Evolutionary conservation across 2,888 invertebrate genomes (phyloP).

Genomic region (Sthenelais limicola): DNA sequence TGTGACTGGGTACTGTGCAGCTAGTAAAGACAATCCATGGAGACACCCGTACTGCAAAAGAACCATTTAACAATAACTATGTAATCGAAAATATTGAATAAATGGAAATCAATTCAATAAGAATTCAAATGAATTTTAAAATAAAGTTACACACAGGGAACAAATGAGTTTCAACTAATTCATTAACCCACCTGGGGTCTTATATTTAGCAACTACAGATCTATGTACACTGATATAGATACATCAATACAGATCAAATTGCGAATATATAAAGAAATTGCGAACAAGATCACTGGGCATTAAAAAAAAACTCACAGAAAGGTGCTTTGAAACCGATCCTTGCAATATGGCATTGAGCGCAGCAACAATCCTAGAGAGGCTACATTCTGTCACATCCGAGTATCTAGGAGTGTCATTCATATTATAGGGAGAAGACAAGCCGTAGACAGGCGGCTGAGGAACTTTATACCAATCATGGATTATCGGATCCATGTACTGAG

Average conservation of each 20-base stretch:
- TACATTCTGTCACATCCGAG: slow-evolving; percentile 73
- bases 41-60: slow-evolving; percentile 77
- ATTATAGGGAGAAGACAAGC: slow-evolving; percentile 73
- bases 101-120: background rate
- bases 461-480: slow-evolving; percentile 66
- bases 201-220: too few species aligned
- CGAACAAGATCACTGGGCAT: background rate
- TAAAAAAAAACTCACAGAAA: slow-evolving; percentile 75
- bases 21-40: slow-evolving; percentile 80
- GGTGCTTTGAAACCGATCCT: slow-evolving; percentile 79
- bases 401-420: slow-evolving; percentile 32
- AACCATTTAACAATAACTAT: background rate
- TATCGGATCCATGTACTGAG: slow-evolving; percentile 66
- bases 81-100: background rate
- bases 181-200: too few species aligned
- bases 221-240: too few species aligned
- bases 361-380: slow-evolving; percentile 77
- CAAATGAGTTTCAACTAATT: too few species aligned
- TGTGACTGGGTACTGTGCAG: slow-evolving; percentile 80
- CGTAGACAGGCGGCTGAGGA: slow-evolving; percentile 73
- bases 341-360: slow-evolving; percentile 76
- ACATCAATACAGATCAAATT: too few species aligned
- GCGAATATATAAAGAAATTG: too few species aligned
- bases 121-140: too few species aligned
- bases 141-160: too few species aligned